Evolutionary conservation across 2,797 vertebrate species (phyloP).

Genomic region (Periophthalmus magnuspinnatus): DNA sequence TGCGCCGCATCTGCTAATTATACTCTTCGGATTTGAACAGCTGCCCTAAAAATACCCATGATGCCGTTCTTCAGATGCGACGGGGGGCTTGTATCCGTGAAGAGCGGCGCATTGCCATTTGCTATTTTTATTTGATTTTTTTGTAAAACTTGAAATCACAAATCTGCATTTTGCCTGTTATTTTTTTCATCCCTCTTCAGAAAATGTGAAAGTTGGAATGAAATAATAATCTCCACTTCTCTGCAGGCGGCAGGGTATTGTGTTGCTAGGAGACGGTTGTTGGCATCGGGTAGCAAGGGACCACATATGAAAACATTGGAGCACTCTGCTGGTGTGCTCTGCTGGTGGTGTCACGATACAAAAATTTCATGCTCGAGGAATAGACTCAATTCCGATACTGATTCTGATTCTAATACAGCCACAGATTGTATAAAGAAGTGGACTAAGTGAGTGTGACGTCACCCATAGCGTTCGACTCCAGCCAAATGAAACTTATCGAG

Average conservation of each 20-base stretch:
- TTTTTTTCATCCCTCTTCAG: slow-evolving; percentile 17
- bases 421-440: too few relatives aligned
- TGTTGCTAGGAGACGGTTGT: slow-evolving; percentile 79
- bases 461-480: too few relatives aligned
- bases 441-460: too few relatives aligned
- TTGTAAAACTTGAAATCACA: slow-evolving; percentile 65
- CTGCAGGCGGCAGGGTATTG: slow-evolving; percentile 71
- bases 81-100: slow-evolving; percentile 24
- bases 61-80: slow-evolving; percentile 23
- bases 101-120: slow-evolving; percentile 22
- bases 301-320: slow-evolving; percentile 40
- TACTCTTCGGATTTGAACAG: slow-evolving; percentile 25
- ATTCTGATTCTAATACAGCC: too few relatives aligned
- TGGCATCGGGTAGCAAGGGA: slow-evolving; percentile 64
- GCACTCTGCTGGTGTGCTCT: slow-evolving; percentile 10
- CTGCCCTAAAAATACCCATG: slow-evolving; percentile 20
- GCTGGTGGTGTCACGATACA: background rate
- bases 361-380: too few relatives aligned
- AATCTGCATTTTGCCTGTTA: slow-evolving; percentile 19
- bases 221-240: slow-evolving; percentile 68
- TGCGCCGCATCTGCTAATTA: slow-evolving; percentile 22
- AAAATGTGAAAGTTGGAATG: slow-evolving; percentile 62
- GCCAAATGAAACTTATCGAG: too few relatives aligned
- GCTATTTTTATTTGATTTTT: background rate
- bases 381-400: too few relatives aligned